Conservation (phyloP, 1,140 invertebrate genomes). For the Papilio aristodemus region DNA sequence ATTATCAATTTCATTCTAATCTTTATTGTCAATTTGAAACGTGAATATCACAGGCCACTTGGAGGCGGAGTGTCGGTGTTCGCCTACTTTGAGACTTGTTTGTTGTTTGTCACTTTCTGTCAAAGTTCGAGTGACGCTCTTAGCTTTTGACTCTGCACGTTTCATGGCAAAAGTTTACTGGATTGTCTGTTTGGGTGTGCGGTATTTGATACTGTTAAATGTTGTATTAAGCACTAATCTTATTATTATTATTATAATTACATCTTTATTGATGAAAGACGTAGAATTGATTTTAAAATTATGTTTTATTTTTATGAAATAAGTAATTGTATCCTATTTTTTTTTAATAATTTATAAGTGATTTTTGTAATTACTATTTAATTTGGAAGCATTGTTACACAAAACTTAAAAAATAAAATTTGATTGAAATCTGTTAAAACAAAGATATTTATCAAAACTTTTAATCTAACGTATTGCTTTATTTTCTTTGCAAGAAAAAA, state of each 20-base stretch:
- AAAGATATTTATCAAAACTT: too few relatives aligned
- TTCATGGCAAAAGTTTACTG: slow-evolving; percentile 26
- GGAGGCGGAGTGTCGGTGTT: slow-evolving; percentile 19
- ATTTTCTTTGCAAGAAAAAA: neutral
- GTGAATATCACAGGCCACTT: slow-evolving; percentile 21
- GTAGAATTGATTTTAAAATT: too few relatives aligned
- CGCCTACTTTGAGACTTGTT: slow-evolving; percentile 31
- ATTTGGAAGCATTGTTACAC: too few relatives aligned
- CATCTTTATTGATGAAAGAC: too few relatives aligned
- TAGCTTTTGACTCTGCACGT: slow-evolving; percentile 30
- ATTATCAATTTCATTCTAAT: slow-evolving; percentile 10
- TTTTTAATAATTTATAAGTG: too few relatives aligned
- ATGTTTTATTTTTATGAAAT: too few relatives aligned
- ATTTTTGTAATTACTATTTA: too few relatives aligned
- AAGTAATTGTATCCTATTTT: too few relatives aligned
- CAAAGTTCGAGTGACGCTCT: slow-evolving; percentile 34
- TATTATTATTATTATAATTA: too few relatives aligned
- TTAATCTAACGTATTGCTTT: neutral
- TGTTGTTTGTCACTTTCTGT: slow-evolving; percentile 35
- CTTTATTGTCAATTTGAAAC: slow-evolving; percentile 16
- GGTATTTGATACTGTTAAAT: slow-evolving; percentile 11
- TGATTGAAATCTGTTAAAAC: too few relatives aligned
- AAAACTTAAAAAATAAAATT: too few relatives aligned
- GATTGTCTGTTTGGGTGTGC: slow-evolving; percentile 24
- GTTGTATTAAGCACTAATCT: neutral